Evolutionary conservation across 1,140 invertebrate species (phyloP).

Genomic region (Macrosteles quadrilineatus): DNA sequence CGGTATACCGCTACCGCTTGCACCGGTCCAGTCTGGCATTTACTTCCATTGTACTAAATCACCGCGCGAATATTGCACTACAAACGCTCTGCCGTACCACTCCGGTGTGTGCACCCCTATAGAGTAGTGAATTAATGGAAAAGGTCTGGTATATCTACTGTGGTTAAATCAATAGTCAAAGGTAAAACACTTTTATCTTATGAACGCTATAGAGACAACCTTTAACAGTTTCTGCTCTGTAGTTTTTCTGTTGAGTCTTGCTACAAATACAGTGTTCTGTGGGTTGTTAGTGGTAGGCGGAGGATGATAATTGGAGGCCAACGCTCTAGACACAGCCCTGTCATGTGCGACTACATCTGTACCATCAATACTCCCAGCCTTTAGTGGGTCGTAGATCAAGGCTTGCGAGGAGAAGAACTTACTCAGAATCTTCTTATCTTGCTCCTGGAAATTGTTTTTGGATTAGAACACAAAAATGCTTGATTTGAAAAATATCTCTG

Average conservation of each 20-base stretch:
- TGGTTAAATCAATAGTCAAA: too few species aligned
- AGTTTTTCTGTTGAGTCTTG: conserved; percentile 71
- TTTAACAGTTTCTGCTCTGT: conserved; percentile 55
- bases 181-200: too few species aligned
- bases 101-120: too few species aligned
- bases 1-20: too few species aligned
- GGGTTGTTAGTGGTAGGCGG: conserved; percentile 52
- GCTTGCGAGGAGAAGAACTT: conserved; percentile 57
- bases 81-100: too few species aligned
- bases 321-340: conserved; percentile 70
- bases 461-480: not conserved
- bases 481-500: too few species aligned
- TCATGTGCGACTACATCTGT: conserved; percentile 84
- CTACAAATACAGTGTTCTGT: conserved; percentile 75
- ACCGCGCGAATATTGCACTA: too few species aligned
- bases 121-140: too few species aligned
- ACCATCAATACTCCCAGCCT: conserved; percentile 81
- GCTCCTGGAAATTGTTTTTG: conserved; percentile 17
- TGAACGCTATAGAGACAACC: too few species aligned
- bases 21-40: too few species aligned
- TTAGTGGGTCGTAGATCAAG: conserved; percentile 64
- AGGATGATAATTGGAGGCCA: conserved; percentile 68
- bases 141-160: too few species aligned
- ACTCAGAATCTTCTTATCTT: conserved; percentile 13
- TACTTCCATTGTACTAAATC: too few species aligned